Percentiles rank a stretch among this genome's conserved stretches.
phyloP scores from a whole-genome alignment of 2,888 invertebrate genomes.

The Eledona agricola region DNA sequence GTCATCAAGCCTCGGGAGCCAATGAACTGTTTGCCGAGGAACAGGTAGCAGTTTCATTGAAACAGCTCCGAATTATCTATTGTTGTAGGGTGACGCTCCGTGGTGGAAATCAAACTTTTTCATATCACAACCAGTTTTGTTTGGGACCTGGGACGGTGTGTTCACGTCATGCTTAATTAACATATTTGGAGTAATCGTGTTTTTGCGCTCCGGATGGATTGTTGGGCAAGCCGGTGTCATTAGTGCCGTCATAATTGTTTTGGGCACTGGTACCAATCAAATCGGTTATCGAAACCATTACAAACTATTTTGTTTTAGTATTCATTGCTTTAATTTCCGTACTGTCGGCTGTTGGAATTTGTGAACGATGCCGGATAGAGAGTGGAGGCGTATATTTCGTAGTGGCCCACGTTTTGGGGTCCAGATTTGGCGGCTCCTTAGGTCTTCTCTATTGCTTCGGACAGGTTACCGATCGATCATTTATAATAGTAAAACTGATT shows the following conservation, averaged over 20 bases:
- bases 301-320: slow-evolving; percentile 69
- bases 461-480: too few relatives aligned
- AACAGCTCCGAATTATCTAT: neutral
- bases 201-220: slow-evolving; percentile 96
- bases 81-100: slow-evolving; percentile 75
- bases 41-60: slow-evolving; percentile 68
- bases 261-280: slow-evolving; percentile 73
- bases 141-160: slow-evolving; percentile 98
- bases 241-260: slow-evolving; percentile 81
- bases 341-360: slow-evolving; percentile 94
- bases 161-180: slow-evolving; percentile 97
- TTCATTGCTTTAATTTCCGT: slow-evolving; percentile 91
- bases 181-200: slow-evolving; percentile 97
- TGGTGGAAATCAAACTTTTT: slow-evolving; percentile 99
- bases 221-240: slow-evolving; percentile 90
- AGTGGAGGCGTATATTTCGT: slow-evolving; percentile 98
- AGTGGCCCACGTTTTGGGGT: slow-evolving; percentile 92
- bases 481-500: too few relatives aligned
- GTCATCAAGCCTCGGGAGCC: slow-evolving; percentile 85
- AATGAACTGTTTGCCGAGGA: slow-evolving; percentile 93
- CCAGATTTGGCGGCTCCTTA: slow-evolving; percentile 90
- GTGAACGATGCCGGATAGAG: slow-evolving; percentile 93
- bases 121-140: slow-evolving; percentile 92
- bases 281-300: neutral
- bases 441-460: slow-evolving; percentile 96